Base-by-base conservation (phyloP, 2,888 invertebrate genomes). In the Meloe dianella region DNA sequence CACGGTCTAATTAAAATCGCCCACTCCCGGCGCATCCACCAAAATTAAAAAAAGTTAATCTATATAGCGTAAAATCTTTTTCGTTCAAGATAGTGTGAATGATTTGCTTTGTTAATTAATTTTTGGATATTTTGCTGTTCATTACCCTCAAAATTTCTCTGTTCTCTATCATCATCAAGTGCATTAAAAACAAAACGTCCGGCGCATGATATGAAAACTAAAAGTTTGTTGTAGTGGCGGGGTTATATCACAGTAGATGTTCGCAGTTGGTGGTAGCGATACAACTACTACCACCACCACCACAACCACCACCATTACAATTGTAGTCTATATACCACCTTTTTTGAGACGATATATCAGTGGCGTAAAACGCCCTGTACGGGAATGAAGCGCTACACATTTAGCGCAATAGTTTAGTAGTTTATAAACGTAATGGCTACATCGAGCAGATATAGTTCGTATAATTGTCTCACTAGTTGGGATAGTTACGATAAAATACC, bases 401-500 rank as follows among this genome's bases (percentile, higher is more conserved):
- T 72, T 71, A 47, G 74, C 70, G 73, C 66, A 72, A 73, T 74
- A 69, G 64, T 60, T 58, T 62, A 59, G n/a, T n/a, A n/a, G 30
- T 61, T 51, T 38, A 41, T 54, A 67, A 71, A 20, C 20, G 47
- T 41, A 74, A 91, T 91, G 91, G 88, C 89, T 76, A 84, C 86
- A 78, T 90, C 92, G 76, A 93, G 91, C 86, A 90, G 93, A 86
- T 93, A 94, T 87, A 93, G 91, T 84, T 94, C 94, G 69, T 94
- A 94, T 85, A 94, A 94, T 85, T 94, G 94, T 85, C 88, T 94
- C 80, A 92, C 92, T 71, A 92, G 93, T 83, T 94, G 94, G 94
- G 94, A 94, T 86, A 94, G 94, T 84, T 95, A 94, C 85, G 95
- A 95, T 84, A 90, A 88, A 82, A 94, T 95, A 85, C 94, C 95